These are phyloP conservation scores for Caenorhabditis drosophilae DNA, from an alignment of 2,888 invertebrate species.

Conservation along the genomic window DNA sequence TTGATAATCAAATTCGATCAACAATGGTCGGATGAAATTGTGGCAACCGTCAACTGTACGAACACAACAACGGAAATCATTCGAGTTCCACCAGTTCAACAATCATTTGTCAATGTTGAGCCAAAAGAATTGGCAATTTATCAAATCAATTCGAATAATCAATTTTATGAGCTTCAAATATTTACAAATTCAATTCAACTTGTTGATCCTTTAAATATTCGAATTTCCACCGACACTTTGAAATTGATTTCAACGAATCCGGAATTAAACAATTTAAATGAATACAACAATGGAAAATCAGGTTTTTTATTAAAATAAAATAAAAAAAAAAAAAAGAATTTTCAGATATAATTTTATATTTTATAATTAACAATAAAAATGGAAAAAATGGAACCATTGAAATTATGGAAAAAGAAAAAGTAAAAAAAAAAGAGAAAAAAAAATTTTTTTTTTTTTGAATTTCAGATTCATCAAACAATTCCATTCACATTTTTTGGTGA, in stretches of 20 bases:
- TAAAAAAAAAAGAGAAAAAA: neutral
- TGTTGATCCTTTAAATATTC: neutral
- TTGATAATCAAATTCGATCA: conserved; percentile 15
- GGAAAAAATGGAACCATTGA: neutral
- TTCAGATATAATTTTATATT: neutral
- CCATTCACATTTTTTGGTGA: neutral
- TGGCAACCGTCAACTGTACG: conserved; percentile 30
- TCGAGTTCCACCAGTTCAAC: conserved; percentile 20
- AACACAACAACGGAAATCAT: conserved; percentile 21
- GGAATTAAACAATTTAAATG: neutral
- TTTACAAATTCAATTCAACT: neutral
- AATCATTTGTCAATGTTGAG: conserved; percentile 7
- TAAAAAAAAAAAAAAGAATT: too few relatives aligned
- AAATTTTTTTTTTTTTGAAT: too few relatives aligned
- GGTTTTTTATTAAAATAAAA: too few relatives aligned
- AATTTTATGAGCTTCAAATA: conserved; percentile 14
- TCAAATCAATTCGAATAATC: conserved; percentile 10
- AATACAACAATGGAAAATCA: neutral
- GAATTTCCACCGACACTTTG: neutral
- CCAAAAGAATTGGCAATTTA: conserved; percentile 1
- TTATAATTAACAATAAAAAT: neutral
- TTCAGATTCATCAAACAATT: neutral
- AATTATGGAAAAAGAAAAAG: neutral
- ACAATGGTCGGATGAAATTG: conserved; percentile 26
- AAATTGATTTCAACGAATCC: neutral